Evolutionary conservation across 2,113 vertebrate genomes (phyloP), one percentile per base, ranked within the genome.

Genomic region (Tricholaema leucomelas): DNA sequence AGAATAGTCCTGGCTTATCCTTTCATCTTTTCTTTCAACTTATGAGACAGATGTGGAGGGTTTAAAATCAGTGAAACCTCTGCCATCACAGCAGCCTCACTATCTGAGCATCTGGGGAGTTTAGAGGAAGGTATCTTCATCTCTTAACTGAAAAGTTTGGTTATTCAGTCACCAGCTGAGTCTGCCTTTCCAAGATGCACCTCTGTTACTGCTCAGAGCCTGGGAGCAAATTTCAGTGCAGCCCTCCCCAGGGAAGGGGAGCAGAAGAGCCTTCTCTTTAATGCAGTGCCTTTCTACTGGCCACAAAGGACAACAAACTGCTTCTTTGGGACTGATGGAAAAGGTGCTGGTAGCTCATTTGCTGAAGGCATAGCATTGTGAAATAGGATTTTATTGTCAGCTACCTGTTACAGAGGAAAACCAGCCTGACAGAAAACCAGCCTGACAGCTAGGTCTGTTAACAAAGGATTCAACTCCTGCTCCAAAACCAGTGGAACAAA

Each of bases 371-470:
- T 35, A 76, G 66, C 6, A 21, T 50, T 70, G 19, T 44, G 46
- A 76, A 89, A 79, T 36, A 35, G 14, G 69, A 70, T 85, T 93
- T 95, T 88, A 70, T 77, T 83, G 73, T 38, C 85, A 83, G 74
- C 72, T 94, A 42, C 36, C 30, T 66, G 63, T 36, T 56, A 87
- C 86, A 96, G 92, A 93, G 46, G 35, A 85, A 95, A 94, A 52
- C 4, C 46, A 79, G 40, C 55, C 36, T 4, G 16, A 55, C 35
- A 76, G 75, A 85, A 95, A 94, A 52, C 4, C 46, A 79, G 40
- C 55, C 36, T 4, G 16, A 55, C 35, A 76, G 75, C 85, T 88
- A 64, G 81, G 84, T 75, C 63, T 69, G 8, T 52, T 21, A 42
- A 77, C 58, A 86, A 84, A 65, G 31, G 36, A 40, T 72, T 67